Base-by-base conservation (phyloP, 2,888 invertebrate genomes). In the Oeneis ivallda region DNA sequence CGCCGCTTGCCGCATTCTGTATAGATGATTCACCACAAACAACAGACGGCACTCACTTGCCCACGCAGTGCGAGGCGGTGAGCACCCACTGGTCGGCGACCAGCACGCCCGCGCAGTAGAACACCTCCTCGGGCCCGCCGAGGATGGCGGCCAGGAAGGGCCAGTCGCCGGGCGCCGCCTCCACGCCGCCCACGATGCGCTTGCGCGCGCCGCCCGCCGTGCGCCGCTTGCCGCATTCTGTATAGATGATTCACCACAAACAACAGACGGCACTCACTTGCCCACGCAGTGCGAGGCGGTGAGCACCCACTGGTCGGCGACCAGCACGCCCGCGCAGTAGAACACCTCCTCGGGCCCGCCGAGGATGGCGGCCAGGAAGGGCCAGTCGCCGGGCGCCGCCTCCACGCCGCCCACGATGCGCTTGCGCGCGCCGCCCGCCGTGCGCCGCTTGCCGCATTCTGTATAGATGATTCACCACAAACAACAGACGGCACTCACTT, bases 61-160 rank as follows among this genome's bases (percentile, higher is more conserved):
- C 97, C 71, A 96, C 96, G 79, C 97, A 97, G 82, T 97, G 97
- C 11, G 96, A 96, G 0, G 97, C 97, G 0, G 97, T 96, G 11
- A 97, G 92, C 26, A 97, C 96, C 97, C 97, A 97, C 80, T 97
- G 96, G 84, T 97, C 97, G 0, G 96, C 95, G 53, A 97, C 96
- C 13, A 97, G 93, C 32, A 97, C 97, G 0, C 97, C 97, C 0
- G 96, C 97, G 81, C 97, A 97, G 84, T 97, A 97, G 89, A 97
- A 97, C 72, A 97, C 94, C 84, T 97, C 96, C 81, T 96, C 96
- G 0, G 97, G 96, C 3, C 97, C 97, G 9, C 97, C 97, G 19
- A 97, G 93, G 74, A 97, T 94, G 0, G 96, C 97, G 0, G 96
- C 97, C 65, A 97, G 85, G 32, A 34, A 34, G 4, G 2, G 32